phyloP scores from a whole-genome alignment of 2,797 vertebrate genomes.

The Yasuhikotakia modesta region DNA sequence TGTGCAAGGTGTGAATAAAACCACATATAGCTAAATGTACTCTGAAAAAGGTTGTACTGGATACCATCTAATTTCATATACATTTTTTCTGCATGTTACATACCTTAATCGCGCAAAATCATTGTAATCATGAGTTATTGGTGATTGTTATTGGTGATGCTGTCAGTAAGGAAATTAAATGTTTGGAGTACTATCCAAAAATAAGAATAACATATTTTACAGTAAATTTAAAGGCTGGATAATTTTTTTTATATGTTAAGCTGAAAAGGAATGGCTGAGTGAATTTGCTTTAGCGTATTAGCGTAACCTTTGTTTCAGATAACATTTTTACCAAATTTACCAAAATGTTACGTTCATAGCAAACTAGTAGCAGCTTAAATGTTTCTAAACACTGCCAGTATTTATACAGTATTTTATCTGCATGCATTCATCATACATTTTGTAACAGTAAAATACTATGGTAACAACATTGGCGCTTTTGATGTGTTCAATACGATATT shows the following conservation, averaged over 20 bases:
- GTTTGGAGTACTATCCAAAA: conserved; percentile 1
- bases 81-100: conserved; percentile 62
- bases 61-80: conserved; percentile 37
- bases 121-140: conserved; percentile 45
- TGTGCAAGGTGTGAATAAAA: conserved; percentile 1
- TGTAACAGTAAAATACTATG: conserved; percentile 79
- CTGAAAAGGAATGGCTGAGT: conserved; percentile 23
- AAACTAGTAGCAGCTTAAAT: conserved; percentile 51
- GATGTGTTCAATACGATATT: conserved; percentile 26
- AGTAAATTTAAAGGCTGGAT: not conserved
- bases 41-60: too few species aligned
- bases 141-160: conserved; percentile 33
- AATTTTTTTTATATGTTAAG: not conserved
- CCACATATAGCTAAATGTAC: not conserved
- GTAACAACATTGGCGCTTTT: conserved; percentile 56
- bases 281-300: not conserved
- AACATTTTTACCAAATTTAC: conserved; percentile 38
- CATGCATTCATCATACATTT: conserved; percentile 80
- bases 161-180: conserved; percentile 43
- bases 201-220: too few species aligned
- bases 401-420: conserved; percentile 82
- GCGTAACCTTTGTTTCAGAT: not conserved
- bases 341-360: conserved; percentile 42
- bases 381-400: conserved; percentile 63
- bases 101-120: conserved; percentile 43